Base-by-base conservation (phyloP, 1,140 invertebrate species). In the Achatina immaculata region DNA sequence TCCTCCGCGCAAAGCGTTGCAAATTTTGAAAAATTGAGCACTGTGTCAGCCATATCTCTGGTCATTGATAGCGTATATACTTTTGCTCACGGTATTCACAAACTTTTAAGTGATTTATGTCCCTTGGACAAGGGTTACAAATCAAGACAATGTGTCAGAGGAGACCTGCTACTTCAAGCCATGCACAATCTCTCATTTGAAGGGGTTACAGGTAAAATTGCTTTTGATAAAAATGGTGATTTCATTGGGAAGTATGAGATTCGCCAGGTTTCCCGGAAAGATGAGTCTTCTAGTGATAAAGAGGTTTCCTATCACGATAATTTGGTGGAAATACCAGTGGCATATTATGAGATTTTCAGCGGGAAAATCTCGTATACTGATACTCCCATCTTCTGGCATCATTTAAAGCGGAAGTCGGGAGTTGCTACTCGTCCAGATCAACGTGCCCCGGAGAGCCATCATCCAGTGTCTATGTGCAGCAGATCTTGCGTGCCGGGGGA, bases 391-490 rank as follows among this genome's bases (percentile, higher is more conserved):
- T 36, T 34, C 19, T 65, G 62, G 62, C 7, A 36, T 19, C 68
- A 69, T 40, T 40, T 69, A 9, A 40, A 19, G 9, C 9, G 31
- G 14, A 31, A 66, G 28, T 14, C 19, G 9, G 9, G 7, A 28
- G 45, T 48, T 7, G 19, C 19, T 7, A 7, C 45, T 19, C 45
- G 45, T 48, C 16, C 34, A 3, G 24, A 24, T 9, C 21, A 40
- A 7, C 31, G 28, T 14, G 9, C 2, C 9, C 11, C 7, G 34
- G 28, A n/a, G 21, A 28, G 21, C 31, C 36, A 48, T 31, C n/a
- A 58, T 21, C 85, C 86, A 21, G 82, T 81, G 65, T 84, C 84
- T 21, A 68, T 80, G n/a, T 88, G 86, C 76, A 85, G 85, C 74
- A 73, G 80, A 55, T 82, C 81, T 0, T 84, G 85, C 55, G 42